A percentile compares a stretch with the other conserved stretches of the same genome.
Evolutionary conservation across 2,797 vertebrate genomes (phyloP).

Genomic region (Pithecia hirsuta): DNA sequence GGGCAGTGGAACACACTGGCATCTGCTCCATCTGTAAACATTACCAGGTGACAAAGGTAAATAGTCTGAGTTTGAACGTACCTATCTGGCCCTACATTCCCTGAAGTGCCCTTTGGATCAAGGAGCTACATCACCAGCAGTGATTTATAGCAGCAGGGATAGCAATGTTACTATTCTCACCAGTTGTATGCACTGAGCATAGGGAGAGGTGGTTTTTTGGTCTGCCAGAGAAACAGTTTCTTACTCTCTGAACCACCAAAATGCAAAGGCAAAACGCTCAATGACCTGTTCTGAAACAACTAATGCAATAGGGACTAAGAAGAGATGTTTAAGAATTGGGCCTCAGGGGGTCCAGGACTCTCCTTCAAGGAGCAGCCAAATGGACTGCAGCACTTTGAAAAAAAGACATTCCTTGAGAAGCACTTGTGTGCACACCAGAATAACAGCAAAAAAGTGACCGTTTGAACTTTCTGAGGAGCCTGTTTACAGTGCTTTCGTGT

Average conservation of each 20-base stretch:
- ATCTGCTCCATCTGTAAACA: background rate
- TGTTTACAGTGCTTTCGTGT: background rate
- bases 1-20: background rate
- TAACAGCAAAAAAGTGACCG: background rate
- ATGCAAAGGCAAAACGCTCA: background rate
- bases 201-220: background rate
- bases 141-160: background rate
- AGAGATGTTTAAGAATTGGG: background rate
- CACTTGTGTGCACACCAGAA: background rate
- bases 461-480: background rate
- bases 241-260: background rate
- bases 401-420: background rate
- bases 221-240: background rate
- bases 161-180: background rate
- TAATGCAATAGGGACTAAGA: background rate
- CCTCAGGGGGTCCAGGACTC: background rate
- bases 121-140: background rate
- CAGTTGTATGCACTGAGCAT: accelerated
- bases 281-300: background rate
- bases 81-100: background rate
- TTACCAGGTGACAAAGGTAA: background rate
- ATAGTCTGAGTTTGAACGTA: background rate
- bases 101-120: background rate
- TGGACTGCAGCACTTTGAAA: background rate
- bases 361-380: background rate